Evolutionary conservation across 1,140 invertebrate genomes (phyloP).

Genomic region (Bicyclus anynana): DNA sequence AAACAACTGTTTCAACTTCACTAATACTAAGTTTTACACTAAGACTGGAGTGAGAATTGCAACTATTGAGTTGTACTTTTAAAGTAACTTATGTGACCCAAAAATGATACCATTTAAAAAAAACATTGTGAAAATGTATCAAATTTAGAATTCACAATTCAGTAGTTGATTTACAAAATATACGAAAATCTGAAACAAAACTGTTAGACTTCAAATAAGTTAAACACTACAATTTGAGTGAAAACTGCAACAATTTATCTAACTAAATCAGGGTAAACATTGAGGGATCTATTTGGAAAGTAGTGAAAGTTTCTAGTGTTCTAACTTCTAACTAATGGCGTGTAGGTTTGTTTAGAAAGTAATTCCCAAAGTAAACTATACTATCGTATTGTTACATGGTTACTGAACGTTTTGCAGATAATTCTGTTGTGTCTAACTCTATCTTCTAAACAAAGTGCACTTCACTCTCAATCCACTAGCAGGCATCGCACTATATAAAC

Average conservation of each 20-base stretch:
- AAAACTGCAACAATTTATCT: not conserved
- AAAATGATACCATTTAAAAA: too few species aligned
- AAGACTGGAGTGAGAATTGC: too few species aligned
- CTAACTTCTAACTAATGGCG: conserved; percentile 5
- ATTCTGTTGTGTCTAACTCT: not conserved
- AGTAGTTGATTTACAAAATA: too few species aligned
- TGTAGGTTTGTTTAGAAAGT: conserved; percentile 16
- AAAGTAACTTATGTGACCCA: too few species aligned
- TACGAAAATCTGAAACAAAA: too few species aligned
- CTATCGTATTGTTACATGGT: not conserved
- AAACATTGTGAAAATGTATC: too few species aligned
- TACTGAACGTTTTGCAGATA: not conserved
- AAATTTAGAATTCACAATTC: too few species aligned
- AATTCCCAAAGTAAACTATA: not conserved
- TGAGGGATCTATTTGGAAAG: not conserved
- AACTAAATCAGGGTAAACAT: not conserved
- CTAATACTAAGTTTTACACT: not conserved
- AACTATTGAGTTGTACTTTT: too few species aligned
- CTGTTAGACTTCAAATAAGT: not conserved
- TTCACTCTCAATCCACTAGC: not conserved
- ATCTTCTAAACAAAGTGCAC: too few species aligned
- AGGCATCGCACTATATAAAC: not conserved
- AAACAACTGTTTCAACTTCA: not conserved
- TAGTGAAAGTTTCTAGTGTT: conserved; percentile 14
- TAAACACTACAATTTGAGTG: not conserved